Percentiles rank a stretch among this genome's conserved stretches.
Evolutionary conservation across 2,888 invertebrate species (phyloP).

Genomic region (Gortyna flavago): DNA sequence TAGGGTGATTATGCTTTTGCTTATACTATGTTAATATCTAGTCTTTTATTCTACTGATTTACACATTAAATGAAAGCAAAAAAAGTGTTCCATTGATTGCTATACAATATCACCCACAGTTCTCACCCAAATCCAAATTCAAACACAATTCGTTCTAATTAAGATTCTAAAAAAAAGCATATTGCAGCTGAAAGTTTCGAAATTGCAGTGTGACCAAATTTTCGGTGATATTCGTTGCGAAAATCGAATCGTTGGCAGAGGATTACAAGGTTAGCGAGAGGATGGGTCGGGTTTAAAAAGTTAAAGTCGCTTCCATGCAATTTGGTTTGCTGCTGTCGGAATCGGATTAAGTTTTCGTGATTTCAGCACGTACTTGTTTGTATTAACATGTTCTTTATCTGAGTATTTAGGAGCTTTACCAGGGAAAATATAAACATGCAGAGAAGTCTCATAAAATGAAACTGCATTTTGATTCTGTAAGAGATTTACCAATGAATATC

Average conservation of each 20-base stretch:
- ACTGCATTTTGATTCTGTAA: neutral
- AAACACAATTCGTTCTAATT: neutral
- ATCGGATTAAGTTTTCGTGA: constrained; percentile 33
- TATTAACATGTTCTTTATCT: constrained; percentile 11
- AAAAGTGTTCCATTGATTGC: neutral
- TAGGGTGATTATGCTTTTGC: too few relatives aligned
- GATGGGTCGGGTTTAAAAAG: constrained; percentile 41
- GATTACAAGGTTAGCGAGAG: constrained; percentile 35
- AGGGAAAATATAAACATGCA: neutral
- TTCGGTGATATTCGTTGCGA: constrained; percentile 24
- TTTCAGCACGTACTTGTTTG: constrained; percentile 2
- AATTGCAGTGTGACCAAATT: neutral
- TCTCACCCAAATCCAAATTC: neutral
- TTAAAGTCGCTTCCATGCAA: constrained; percentile 27
- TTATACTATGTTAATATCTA: too few relatives aligned
- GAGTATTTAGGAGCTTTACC: neutral
- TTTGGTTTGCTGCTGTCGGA: constrained; percentile 19
- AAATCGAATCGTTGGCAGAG: constrained; percentile 32
- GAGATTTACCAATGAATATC: neutral
- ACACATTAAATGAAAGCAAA: neutral
- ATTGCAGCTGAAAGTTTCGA: neutral
- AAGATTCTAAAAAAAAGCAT: too few relatives aligned
- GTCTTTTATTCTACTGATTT: neutral
- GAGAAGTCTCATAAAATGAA: neutral
- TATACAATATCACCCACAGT: neutral